phyloP scores from a whole-genome alignment of 2,797 vertebrate species.

The Enteromius anoplus region DNA sequence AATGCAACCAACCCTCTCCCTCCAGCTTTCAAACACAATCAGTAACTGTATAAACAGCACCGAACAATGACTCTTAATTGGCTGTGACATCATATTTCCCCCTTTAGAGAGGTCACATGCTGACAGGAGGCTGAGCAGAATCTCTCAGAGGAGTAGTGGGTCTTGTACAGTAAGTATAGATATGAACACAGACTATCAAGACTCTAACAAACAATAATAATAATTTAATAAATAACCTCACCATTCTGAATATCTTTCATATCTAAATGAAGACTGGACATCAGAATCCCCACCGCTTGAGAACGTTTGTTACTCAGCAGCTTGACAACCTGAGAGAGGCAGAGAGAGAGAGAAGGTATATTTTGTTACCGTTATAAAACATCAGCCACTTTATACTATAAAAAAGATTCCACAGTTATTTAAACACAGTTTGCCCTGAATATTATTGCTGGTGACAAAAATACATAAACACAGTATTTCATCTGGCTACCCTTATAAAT shows the following conservation, averaged over 20 bases:
- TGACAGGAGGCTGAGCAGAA: conserved; percentile 14
- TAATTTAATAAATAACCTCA: conserved; percentile 65
- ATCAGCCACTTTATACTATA: conserved; percentile 15
- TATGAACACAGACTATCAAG: neutral
- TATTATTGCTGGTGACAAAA: conserved; percentile 33
- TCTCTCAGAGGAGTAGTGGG: neutral
- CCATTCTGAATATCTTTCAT: conserved; percentile 98
- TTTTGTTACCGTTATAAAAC: conserved; percentile 23
- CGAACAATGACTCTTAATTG: conserved; percentile 39
- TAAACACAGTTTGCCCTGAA: conserved; percentile 12
- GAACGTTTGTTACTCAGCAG: conserved; percentile 97
- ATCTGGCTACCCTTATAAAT: conserved; percentile 31
- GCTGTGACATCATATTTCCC: conserved; percentile 30
- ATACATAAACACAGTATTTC: conserved; percentile 40
- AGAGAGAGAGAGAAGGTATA: neutral
- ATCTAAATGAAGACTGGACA: conserved; percentile 98
- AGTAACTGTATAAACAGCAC: conserved; percentile 28
- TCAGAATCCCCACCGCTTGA: conserved; percentile 97
- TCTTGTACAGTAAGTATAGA: neutral
- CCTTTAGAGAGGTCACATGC: conserved; percentile 28
- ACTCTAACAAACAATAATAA: neutral
- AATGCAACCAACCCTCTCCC: neutral
- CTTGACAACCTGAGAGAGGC: conserved; percentile 86
- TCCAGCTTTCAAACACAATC: conserved; percentile 44
- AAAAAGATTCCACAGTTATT: conserved; percentile 24